Evolutionary conservation across 2,797 vertebrate species (phyloP).

Genomic region (Cheirogaleus major): DNA sequence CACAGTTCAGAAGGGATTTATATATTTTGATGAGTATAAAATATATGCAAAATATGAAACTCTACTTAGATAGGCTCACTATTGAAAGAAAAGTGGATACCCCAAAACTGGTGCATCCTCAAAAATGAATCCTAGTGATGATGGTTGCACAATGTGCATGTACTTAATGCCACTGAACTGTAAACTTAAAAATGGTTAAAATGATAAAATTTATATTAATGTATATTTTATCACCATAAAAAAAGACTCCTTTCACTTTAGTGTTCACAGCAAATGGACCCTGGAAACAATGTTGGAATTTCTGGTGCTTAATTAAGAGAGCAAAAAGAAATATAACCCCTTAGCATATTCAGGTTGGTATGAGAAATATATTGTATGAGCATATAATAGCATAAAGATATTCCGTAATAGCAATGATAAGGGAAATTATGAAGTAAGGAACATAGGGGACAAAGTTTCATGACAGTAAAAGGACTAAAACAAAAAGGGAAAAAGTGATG

Average conservation of each 20-base stretch:
- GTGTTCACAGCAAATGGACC: neutral
- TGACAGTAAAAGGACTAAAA: constrained; percentile 4
- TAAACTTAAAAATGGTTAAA: constrained; percentile 9
- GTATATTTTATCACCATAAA: neutral
- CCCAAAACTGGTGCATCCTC: neutral
- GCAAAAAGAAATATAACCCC: neutral
- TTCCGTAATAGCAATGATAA: neutral
- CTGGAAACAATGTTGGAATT: neutral
- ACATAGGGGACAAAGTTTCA: neutral
- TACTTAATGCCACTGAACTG: neutral
- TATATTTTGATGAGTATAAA: neutral
- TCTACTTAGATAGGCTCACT: neutral
- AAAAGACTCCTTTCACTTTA: neutral
- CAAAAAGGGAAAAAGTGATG: neutral
- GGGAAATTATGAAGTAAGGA: neutral
- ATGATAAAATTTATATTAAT: neutral
- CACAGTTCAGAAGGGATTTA: neutral
- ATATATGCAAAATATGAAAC: constrained; percentile 6
- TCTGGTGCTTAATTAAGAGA: neutral
- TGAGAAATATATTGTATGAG: neutral
- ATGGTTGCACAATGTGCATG: neutral
- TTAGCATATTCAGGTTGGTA: neutral
- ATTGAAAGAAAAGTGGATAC: constrained; percentile 1
- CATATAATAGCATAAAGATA: neutral
- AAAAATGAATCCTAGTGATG: neutral